Conservation (phyloP, 2,797 vertebrate genomes). For the Manis pentadactyla region DNA sequence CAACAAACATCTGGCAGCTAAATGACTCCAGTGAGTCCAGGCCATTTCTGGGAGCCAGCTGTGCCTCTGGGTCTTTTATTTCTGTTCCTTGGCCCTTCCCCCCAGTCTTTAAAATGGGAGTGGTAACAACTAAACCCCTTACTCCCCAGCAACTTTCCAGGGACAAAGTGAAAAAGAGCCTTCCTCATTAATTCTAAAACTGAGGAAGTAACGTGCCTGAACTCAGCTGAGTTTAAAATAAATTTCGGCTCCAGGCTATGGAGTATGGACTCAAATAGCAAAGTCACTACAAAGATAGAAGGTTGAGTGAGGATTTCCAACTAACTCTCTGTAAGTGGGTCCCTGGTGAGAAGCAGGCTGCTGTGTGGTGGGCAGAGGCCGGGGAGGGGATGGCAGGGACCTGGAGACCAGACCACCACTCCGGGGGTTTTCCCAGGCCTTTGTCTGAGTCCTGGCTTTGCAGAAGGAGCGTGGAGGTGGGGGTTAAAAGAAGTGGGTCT, state of each 20-base stretch:
- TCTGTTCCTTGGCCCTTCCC: neutral
- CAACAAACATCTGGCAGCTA: neutral
- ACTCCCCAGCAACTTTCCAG: neutral
- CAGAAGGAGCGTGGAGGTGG: neutral
- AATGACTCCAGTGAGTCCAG: neutral
- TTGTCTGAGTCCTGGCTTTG: slow-evolving; percentile 3
- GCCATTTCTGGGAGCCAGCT: neutral
- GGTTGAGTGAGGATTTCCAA: slow-evolving; percentile 13
- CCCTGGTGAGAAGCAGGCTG: slow-evolving; percentile 31
- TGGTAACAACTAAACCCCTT: neutral
- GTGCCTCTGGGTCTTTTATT: slow-evolving; percentile 9
- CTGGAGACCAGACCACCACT: neutral
- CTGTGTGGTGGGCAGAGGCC: neutral
- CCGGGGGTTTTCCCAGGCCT: slow-evolving; percentile 4
- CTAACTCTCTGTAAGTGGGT: neutral
- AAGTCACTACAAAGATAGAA: slow-evolving; percentile 10
- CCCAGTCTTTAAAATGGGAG: neutral
- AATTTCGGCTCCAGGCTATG: slow-evolving; percentile 45
- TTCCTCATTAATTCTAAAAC: slow-evolving; percentile 43
- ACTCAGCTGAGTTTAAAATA: slow-evolving; percentile 63
- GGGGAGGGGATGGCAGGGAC: neutral
- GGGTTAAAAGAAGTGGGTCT: slow-evolving; percentile 51
- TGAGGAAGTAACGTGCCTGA: slow-evolving; percentile 29
- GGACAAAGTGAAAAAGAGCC: slow-evolving; percentile 18
- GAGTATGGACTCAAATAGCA: slow-evolving; percentile 56